Conservation (phyloP, 2,113 vertebrate genomes). For the Laticauda laticaudata region DNA sequence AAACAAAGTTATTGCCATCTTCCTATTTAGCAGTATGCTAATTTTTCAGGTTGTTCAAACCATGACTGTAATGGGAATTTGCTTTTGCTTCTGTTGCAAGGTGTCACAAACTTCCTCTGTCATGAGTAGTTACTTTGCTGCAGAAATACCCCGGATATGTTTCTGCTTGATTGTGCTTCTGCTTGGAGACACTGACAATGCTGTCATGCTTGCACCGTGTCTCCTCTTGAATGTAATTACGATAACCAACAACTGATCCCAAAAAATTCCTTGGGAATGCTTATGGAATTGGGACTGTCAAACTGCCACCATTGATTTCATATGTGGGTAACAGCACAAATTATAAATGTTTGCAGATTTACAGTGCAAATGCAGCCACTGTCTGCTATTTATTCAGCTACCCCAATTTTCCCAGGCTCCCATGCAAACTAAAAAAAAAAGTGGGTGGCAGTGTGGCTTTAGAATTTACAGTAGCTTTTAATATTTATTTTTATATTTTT, state of each 20-base stretch:
- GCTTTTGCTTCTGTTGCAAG: slow-evolving; percentile 11
- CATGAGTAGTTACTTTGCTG: slow-evolving; percentile 6
- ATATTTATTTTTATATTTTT: no score
- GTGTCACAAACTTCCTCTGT: slow-evolving; percentile 21
- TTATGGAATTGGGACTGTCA: not conserved
- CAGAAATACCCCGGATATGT: fast-evolving
- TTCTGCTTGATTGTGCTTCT: not conserved
- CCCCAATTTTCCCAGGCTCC: not conserved
- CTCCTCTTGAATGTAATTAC: slow-evolving; percentile 15
- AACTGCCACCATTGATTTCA: slow-evolving; percentile 1
- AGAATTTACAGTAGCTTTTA: not conserved
- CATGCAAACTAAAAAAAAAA: not conserved
- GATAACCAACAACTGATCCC: not conserved
- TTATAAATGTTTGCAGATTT: not conserved
- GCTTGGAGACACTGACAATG: not conserved
- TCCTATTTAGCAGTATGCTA: slow-evolving; percentile 9
- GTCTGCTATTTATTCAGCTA: not conserved
- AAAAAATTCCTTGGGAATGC: not conserved
- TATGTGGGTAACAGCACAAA: not conserved
- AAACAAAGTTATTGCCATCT: slow-evolving; percentile 15
- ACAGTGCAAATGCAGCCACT: not conserved
- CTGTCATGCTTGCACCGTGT: not conserved
- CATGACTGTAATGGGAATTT: slow-evolving; percentile 1
- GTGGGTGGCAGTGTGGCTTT: not conserved
- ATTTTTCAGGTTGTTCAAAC: slow-evolving; percentile 27